Percentiles rank a stretch among this genome's conserved stretches.
Evolutionary conservation across 2,888 invertebrate genomes (phyloP).

Genomic region (Schizaphis graminum): DNA sequence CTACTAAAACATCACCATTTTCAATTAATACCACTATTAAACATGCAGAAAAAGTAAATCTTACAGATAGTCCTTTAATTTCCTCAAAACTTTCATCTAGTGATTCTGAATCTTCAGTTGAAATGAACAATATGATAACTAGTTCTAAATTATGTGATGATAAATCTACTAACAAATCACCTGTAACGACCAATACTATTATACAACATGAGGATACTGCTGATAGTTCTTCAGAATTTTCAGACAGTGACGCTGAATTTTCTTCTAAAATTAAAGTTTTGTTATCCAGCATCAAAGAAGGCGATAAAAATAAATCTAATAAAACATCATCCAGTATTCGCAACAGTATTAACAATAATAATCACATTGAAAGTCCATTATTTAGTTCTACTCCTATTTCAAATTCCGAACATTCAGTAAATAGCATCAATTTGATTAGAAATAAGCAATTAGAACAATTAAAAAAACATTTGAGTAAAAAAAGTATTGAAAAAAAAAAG

Average conservation of each 20-base stretch:
- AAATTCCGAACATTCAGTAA: constrained; percentile 34
- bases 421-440: constrained; percentile 32
- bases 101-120: constrained; percentile 37
- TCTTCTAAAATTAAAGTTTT: neutral
- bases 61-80: neutral
- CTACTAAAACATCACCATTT: neutral
- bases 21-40: neutral
- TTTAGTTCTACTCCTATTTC: constrained; percentile 46
- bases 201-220: neutral
- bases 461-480: constrained; percentile 34
- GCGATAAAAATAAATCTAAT: neutral
- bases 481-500: neutral
- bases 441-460: constrained; percentile 38
- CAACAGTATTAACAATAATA: neutral
- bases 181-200: neutral
- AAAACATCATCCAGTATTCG: neutral
- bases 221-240: neutral
- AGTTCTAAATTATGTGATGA: neutral
- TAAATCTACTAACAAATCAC: neutral
- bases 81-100: neutral
- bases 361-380: constrained; percentile 18
- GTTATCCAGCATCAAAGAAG: neutral
- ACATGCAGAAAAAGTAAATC: neutral
- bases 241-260: constrained; percentile 20
- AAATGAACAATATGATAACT: neutral